Evolutionary conservation across 2,888 invertebrate species (phyloP), one percentile per base, ranked within the genome.

Genomic region (Chloromyia formosa): DNA sequence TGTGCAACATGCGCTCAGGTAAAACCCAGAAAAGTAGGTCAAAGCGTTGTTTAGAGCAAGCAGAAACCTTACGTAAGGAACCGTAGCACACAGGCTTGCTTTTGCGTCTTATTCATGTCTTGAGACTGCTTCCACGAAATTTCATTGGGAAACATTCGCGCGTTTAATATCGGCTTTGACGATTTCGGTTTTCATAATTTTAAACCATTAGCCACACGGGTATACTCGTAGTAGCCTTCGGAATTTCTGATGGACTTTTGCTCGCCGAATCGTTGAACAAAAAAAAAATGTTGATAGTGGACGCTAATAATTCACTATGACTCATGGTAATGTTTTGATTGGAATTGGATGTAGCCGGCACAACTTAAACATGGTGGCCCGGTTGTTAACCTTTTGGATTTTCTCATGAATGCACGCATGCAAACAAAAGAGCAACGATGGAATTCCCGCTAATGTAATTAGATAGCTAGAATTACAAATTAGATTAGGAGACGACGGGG

Each of bases 11-110:
- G 58, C 18, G 18, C 20, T 40, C 58, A 71, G 71, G 71, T 71
- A 71, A 71, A 71, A 71, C 71, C 71, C 71, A 40, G 56, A 40
- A 18, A 71, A 56, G 56, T 71, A 71, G 71, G 71, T 71, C 71
- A 71, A 35, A 71, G 58, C 20, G 18, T 56, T 69, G 7, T 35
- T 49, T 58, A 35, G 71, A 35, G 27, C 27, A 35, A 20, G 69
- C 69, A 54, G 53, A 69, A 58, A 22, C 27, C 53, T 71, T 71
- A 40, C 58, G 56, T 20, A 71, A 71, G 71, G 71, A 40, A 71
- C 71, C 58, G 22, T 20, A 69, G 27, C 27, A 35, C 27, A 35
- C 27, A 35, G 27, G n/a, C n/a, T 53, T 20, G 27, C 27, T 35
- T 35, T 40, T n/a, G 40, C 14, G 35, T 35, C n/a, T 18, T 20